A percentile compares a stretch with the other conserved stretches of the same genome.
These are phyloP conservation scores for Eupeodes latifasciatus DNA, from an alignment of 2,888 invertebrate genomes.

Conservation along the genomic window DNA sequence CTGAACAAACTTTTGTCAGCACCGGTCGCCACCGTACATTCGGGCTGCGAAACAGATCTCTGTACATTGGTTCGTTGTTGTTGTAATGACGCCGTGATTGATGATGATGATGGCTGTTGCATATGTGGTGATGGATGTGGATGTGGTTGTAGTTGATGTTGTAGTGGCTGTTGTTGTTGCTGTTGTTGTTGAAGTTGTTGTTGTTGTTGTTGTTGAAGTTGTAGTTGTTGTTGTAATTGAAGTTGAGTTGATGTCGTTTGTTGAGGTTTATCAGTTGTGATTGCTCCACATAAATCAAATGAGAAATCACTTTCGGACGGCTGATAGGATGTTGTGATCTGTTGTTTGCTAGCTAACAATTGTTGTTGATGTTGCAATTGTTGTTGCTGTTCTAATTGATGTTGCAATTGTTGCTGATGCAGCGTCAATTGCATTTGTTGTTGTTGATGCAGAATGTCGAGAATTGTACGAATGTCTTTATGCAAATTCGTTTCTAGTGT, in stretches of 20 bases:
- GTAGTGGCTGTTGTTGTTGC: constrained; percentile 61
- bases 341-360: constrained; percentile 77
- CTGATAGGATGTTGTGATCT: constrained; percentile 79
- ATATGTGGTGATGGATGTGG: constrained; percentile 70
- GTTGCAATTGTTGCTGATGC: constrained; percentile 78
- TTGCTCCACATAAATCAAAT: constrained; percentile 78
- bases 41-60: constrained; percentile 80
- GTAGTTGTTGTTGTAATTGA: constrained; percentile 74
- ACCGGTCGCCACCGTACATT: constrained; percentile 77
- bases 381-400: constrained; percentile 78
- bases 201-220: constrained; percentile 71
- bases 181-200: constrained; percentile 66
- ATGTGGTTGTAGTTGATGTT: constrained; percentile 67
- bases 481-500: constrained; percentile 79
- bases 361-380: constrained; percentile 77
- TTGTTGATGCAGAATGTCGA: constrained; percentile 79
- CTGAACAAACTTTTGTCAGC: constrained; percentile 79
- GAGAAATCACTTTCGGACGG: constrained; percentile 81
- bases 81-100: constrained; percentile 57
- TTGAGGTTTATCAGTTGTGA: constrained; percentile 74
- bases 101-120: constrained; percentile 68
- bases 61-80: constrained; percentile 79
- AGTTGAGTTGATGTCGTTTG: constrained; percentile 66
- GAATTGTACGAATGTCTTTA: constrained; percentile 79
- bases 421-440: constrained; percentile 79